These are phyloP conservation scores for Rhopilema esculentum DNA, from an alignment of 30 jellyfish, hydroid and myxozoan species.

Conservation along the genomic window DNA sequence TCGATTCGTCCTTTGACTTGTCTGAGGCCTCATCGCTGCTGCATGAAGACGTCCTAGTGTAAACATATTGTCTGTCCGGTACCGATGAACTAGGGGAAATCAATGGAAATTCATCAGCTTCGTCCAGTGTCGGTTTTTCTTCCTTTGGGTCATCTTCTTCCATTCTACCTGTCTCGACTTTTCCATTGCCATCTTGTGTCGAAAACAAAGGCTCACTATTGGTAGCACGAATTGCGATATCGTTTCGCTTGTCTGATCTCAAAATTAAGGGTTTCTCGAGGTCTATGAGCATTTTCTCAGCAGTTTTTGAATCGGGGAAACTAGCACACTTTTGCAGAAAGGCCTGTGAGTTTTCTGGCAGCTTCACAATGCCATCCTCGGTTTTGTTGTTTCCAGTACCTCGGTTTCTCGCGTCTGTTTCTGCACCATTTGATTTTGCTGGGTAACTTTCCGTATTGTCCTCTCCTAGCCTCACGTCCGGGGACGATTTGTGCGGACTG, in stretches of 20 bases:
- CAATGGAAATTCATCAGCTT: slow-evolving; percentile 85
- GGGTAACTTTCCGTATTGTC: background rate
- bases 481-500: slow-evolving; percentile 59
- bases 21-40: slow-evolving; percentile 84
- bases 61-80: slow-evolving; percentile 70
- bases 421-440: background rate
- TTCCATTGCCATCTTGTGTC: background rate
- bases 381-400: background rate
- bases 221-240: slow-evolving; percentile 15
- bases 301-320: background rate
- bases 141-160: slow-evolving; percentile 6
- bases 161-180: background rate
- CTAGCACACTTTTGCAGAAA: background rate
- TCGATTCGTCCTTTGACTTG: slow-evolving; percentile 21
- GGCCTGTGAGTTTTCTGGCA: background rate
- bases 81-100: slow-evolving; percentile 81
- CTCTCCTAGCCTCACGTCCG: slow-evolving; percentile 42
- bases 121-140: slow-evolving; percentile 52
- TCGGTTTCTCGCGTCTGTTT: background rate
- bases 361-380: background rate
- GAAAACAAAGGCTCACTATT: slow-evolving; percentile 37
- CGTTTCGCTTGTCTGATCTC: slow-evolving; percentile 47
- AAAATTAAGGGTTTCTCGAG: slow-evolving; percentile 33
- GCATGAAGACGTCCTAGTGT: slow-evolving; percentile 92
- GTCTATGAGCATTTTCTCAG: slow-evolving; percentile 16